phyloP scores from a whole-genome alignment of 1,140 invertebrate species.

The Melanaphis sacchari region DNA sequence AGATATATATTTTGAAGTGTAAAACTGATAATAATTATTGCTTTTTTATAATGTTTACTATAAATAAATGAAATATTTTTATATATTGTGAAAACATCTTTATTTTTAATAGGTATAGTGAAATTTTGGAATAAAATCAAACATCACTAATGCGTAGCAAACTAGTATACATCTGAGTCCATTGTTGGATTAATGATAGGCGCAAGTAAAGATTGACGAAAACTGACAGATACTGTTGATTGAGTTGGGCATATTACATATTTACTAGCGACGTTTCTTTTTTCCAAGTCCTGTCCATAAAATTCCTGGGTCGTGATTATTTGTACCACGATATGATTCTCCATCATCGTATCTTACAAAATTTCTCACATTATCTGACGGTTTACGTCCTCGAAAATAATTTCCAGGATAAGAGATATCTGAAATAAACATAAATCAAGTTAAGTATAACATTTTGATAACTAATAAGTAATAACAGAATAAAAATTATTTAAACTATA shows the following conservation, averaged over 20 bases:
- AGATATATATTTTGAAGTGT: background rate
- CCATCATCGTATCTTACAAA: slow-evolving; percentile 36
- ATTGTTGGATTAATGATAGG: background rate
- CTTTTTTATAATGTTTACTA: background rate
- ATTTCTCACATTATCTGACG: slow-evolving; percentile 54
- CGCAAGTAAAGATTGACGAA: slow-evolving; percentile 21
- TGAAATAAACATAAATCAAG: background rate
- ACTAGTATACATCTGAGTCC: background rate
- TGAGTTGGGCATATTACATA: background rate
- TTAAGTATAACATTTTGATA: background rate
- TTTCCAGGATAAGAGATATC: slow-evolving; percentile 37
- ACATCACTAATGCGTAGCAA: background rate
- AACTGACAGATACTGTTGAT: slow-evolving; percentile 30
- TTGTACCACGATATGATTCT: slow-evolving; percentile 39
- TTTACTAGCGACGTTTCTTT: slow-evolving; percentile 12
- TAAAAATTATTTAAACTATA: too few relatives aligned
- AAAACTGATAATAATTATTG: background rate
- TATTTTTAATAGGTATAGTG: background rate
- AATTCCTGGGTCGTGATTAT: slow-evolving; percentile 52
- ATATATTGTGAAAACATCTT: background rate
- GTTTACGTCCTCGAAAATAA: slow-evolving; percentile 53
- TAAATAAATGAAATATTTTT: background rate
- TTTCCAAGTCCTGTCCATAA: slow-evolving; percentile 56
- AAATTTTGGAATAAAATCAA: background rate
- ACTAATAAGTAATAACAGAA: background rate